phyloP scores from a whole-genome alignment of 2,797 vertebrate genomes.

The Lagodon rhomboides region DNA sequence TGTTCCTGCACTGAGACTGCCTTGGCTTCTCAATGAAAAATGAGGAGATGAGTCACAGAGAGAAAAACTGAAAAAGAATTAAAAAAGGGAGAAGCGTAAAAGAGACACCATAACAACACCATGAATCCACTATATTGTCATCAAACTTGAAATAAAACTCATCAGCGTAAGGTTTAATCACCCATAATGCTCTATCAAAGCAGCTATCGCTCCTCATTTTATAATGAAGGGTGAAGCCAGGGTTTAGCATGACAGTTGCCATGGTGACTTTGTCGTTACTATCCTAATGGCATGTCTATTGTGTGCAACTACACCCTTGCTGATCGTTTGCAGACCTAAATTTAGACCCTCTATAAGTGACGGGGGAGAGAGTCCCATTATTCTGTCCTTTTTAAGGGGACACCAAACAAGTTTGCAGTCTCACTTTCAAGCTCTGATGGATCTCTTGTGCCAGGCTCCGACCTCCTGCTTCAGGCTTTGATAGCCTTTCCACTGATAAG shows the following conservation, averaged over 20 bases:
- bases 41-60: background rate
- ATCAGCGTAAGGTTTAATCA: slow-evolving; percentile 66
- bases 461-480: slow-evolving; percentile 33
- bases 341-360: slow-evolving; percentile 69
- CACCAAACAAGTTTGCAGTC: slow-evolving; percentile 22
- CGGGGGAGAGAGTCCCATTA: slow-evolving; percentile 52
- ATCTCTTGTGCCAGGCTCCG: slow-evolving; percentile 19
- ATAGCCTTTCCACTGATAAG: slow-evolving; percentile 15
- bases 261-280: slow-evolving; percentile 80
- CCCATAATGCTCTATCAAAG: slow-evolving; percentile 68
- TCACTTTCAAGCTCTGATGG: slow-evolving; percentile 37
- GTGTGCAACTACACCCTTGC: slow-evolving; percentile 64
- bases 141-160: slow-evolving; percentile 69
- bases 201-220: slow-evolving; percentile 56
- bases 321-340: slow-evolving; percentile 76
- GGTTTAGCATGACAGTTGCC: slow-evolving; percentile 82
- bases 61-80: background rate
- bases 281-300: slow-evolving; percentile 73
- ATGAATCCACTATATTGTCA: slow-evolving; percentile 37
- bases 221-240: slow-evolving; percentile 64
- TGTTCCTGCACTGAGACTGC: background rate
- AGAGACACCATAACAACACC: slow-evolving; percentile 28
- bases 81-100: slow-evolving; percentile 12
- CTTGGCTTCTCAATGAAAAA: slow-evolving; percentile 3
- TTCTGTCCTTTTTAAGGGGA: slow-evolving; percentile 54